Conservation (phyloP, 2,113 vertebrate genomes). For the Pipa parva region DNA sequence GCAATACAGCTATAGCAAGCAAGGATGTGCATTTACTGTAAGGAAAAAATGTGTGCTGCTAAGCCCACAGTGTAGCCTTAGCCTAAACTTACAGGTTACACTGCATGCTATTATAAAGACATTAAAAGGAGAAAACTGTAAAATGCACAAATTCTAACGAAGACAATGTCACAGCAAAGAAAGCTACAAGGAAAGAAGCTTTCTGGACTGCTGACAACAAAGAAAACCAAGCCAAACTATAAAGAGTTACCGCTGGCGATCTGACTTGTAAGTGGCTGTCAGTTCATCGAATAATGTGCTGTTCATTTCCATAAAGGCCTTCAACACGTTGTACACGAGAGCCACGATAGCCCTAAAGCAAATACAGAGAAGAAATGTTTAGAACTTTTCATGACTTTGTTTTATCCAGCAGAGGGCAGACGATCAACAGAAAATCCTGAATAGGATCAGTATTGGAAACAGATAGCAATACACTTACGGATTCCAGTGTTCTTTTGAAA, state of each 20-base stretch:
- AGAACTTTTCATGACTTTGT: background rate
- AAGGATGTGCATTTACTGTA: no score
- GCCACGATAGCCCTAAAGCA: constrained; percentile 90
- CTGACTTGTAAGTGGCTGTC: constrained; percentile 98
- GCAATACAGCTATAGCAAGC: no score
- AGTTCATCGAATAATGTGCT: constrained; percentile 97
- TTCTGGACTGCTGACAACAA: constrained; percentile 58
- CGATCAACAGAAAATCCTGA: background rate
- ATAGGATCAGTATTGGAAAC: constrained; percentile 38
- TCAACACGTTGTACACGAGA: constrained; percentile 96
- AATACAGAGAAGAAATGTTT: constrained; percentile 7
- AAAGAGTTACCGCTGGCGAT: constrained; percentile 96
- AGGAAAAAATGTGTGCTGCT: no score
- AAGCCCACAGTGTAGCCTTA: no score
- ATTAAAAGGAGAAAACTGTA: no score
- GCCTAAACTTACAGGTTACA: no score
- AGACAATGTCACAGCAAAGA: constrained; percentile 43
- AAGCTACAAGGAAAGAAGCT: constrained; percentile 37
- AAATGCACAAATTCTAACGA: no score
- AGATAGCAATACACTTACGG: constrained; percentile 75
- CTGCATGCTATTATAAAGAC: no score
- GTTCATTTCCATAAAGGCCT: constrained; percentile 99
- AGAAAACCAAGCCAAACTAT: constrained; percentile 65
- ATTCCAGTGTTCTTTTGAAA: constrained; percentile 99
- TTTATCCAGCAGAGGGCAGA: background rate